Percentiles rank a stretch among this genome's conserved stretches.
Conservation (phyloP, 2,797 vertebrate genomes). For the Salmo trutta region DNA sequence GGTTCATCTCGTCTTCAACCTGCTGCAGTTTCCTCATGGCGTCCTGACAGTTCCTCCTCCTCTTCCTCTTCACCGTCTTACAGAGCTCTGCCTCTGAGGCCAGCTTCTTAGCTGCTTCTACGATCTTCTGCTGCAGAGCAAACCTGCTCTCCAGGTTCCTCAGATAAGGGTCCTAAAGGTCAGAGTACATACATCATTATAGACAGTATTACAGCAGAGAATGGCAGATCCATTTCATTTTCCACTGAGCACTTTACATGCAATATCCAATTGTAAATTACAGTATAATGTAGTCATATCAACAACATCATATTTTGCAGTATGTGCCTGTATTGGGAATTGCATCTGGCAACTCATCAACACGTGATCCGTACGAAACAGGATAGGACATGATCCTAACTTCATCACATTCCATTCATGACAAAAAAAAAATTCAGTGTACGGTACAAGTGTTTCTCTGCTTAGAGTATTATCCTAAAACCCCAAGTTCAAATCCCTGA, state of each 20-base stretch:
- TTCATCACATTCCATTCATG: no score
- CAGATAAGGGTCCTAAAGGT: constrained; percentile 86
- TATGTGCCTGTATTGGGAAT: no score
- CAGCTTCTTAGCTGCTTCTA: constrained; percentile 95
- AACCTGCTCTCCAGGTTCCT: constrained; percentile 94
- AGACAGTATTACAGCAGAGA: background rate
- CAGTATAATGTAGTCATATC: background rate
- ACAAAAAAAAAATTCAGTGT: no score
- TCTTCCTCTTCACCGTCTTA: constrained; percentile 94
- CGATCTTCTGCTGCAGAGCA: constrained; percentile 93
- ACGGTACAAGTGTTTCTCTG: no score
- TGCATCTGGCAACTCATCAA: no score
- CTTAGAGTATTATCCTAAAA: no score
- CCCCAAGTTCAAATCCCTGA: no score
- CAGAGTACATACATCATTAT: background rate
- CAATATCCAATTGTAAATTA: background rate
- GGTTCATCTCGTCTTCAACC: constrained; percentile 93
- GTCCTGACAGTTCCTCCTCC: constrained; percentile 90
- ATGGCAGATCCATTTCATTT: background rate
- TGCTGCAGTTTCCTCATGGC: constrained; percentile 92
- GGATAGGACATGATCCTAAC: background rate
- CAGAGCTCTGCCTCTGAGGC: constrained; percentile 89
- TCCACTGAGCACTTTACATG: background rate
- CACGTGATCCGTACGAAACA: background rate
- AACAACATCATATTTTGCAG: background rate